Evolutionary conservation across 1,140 invertebrate genomes (phyloP).

Genomic region (Danaus plexippus): DNA sequence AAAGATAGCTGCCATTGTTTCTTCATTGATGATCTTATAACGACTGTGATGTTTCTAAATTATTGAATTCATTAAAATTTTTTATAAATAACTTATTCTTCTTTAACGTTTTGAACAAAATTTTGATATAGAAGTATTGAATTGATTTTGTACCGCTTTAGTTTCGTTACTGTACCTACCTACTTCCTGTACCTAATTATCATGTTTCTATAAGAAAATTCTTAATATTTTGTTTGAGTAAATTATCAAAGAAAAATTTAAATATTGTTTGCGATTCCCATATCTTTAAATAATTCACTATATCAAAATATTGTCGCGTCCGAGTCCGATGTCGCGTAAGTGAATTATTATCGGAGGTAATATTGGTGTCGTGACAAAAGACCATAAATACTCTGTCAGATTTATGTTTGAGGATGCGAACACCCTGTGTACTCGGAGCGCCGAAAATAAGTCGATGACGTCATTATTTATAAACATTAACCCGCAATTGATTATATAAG

Average conservation of each 20-base stretch:
- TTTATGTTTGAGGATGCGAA: constrained; percentile 40
- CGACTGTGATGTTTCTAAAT: constrained; percentile 1
- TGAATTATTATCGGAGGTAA: constrained; percentile 55
- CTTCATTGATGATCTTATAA: background rate
- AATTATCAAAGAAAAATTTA: too few species aligned
- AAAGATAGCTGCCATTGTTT: background rate
- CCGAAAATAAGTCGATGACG: background rate
- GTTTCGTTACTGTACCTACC: too few species aligned
- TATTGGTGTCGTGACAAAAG: constrained; percentile 61
- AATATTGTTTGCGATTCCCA: too few species aligned
- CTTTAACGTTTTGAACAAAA: too few species aligned
- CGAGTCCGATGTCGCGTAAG: constrained; percentile 29
- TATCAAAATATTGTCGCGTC: constrained; percentile 1
- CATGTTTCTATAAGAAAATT: too few species aligned
- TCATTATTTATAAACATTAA: background rate
- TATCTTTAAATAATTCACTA: too few species aligned
- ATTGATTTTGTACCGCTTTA: too few species aligned
- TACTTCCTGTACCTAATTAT: too few species aligned
- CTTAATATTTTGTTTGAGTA: too few species aligned
- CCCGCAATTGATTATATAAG: background rate
- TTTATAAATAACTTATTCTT: background rate
- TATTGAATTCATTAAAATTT: constrained; percentile 5
- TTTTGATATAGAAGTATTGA: too few species aligned
- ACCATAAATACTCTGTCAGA: constrained; percentile 42
- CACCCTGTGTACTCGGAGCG: background rate